phyloP scores from a whole-genome alignment of 2,797 vertebrate genomes.

The Heterohyrax brucei region DNA sequence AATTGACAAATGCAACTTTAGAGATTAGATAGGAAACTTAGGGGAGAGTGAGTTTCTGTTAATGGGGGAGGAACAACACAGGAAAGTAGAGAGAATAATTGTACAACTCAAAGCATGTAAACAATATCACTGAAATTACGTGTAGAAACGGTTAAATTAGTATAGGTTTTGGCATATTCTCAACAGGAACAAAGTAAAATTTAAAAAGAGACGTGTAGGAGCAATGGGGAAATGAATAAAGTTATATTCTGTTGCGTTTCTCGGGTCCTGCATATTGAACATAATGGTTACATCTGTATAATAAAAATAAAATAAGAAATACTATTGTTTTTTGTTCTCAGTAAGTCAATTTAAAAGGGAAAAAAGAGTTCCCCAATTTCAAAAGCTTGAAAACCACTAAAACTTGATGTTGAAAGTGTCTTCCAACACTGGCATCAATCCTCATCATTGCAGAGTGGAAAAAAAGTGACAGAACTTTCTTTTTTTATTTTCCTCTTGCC shows the following conservation, averaged over 20 bases:
- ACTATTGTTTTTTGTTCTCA: not conserved
- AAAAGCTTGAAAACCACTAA: constrained; percentile 29
- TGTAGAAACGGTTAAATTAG: not conserved
- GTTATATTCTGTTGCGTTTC: constrained; percentile 2
- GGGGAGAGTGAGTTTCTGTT: not conserved
- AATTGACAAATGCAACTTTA: not conserved
- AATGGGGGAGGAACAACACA: not conserved
- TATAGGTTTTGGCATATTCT: not conserved
- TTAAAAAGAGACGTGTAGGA: not conserved
- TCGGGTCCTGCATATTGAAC: not conserved
- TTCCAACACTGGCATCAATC: not conserved
- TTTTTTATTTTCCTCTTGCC: not conserved
- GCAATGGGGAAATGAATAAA: not conserved
- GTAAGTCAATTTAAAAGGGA: constrained; percentile 1
- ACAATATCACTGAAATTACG: not conserved
- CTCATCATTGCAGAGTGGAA: not conserved
- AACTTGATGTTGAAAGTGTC: not conserved
- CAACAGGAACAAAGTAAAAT: not conserved
- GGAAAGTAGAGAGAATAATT: not conserved
- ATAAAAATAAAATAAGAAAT: not conserved
- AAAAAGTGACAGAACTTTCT: no score
- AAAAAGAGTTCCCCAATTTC: constrained; percentile 4
- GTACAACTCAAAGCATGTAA: not conserved
- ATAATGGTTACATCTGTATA: not conserved
- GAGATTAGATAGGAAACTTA: not conserved